phyloP scores from a whole-genome alignment of 2,888 invertebrate genomes.

The Cataglyphis albicans region DNA sequence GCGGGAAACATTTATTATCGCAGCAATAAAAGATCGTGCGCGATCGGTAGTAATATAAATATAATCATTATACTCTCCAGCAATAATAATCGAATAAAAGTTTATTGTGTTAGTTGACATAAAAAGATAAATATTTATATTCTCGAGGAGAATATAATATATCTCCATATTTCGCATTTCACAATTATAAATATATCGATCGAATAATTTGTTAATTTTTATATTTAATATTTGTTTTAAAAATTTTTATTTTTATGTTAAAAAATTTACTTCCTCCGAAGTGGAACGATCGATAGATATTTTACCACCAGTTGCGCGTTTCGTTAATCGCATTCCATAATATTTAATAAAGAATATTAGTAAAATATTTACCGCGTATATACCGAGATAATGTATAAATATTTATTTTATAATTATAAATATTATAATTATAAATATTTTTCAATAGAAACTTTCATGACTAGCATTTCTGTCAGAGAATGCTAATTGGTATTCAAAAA shows the following conservation, averaged over 20 bases:
- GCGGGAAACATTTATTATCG: conserved; percentile 51
- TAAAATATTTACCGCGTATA: conserved; percentile 9
- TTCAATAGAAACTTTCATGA: background rate
- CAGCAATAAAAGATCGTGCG: conserved; percentile 44
- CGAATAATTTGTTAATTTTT: conserved; percentile 3
- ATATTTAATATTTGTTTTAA: background rate
- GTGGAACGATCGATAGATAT: conserved; percentile 41
- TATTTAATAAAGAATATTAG: conserved; percentile 35
- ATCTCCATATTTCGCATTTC: background rate
- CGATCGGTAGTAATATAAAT: conserved; percentile 36
- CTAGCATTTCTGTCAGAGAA: background rate
- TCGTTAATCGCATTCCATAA: background rate
- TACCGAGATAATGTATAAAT: background rate
- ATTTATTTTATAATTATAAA: conserved; percentile 14
- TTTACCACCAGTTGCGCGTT: conserved; percentile 36
- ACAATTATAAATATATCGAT: background rate
- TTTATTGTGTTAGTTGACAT: conserved; percentile 35
- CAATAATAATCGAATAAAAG: conserved; percentile 42
- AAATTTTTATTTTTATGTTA: conserved; percentile 3
- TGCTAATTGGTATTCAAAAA: background rate
- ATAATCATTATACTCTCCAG: conserved; percentile 24
- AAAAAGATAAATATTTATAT: background rate
- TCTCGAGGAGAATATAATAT: background rate
- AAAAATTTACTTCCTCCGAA: background rate
- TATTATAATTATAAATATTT: too few species aligned